Evolutionary conservation across 2,797 vertebrate genomes (phyloP), one percentile per base, ranked within the genome.

Genomic region (Dipus sagitta): DNA sequence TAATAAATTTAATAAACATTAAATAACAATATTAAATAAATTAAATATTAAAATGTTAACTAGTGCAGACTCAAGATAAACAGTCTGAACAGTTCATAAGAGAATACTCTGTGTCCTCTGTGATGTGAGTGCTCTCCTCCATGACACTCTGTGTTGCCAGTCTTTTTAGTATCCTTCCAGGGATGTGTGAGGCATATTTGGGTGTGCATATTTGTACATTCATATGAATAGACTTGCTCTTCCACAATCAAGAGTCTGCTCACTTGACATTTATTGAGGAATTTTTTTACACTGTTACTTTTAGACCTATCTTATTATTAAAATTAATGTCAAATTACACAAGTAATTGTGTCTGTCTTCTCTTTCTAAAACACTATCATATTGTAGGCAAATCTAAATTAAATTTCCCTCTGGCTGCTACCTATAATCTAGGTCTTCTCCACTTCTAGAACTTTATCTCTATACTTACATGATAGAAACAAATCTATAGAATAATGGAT

Each of bases 391-490:
- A 34, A 54, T 77, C 20, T n/a, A n/a, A n/a, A n/a, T n/a, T 87
- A 38, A 54, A 70, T 93, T 92, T 91, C 80, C 80, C 76, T 79
- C 90, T 78, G 60, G 60, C 6, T 13, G 23, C 8, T 3, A 60
- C 38, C 30, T 84, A 62, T 83, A 86, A 85, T 42, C 6, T 30
- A 42, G 54, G 28, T 15, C 34, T 11, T 60, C 2, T 88, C 21
- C 15, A 32, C 82, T 90, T 88, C 77, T 86, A 92, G 89, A 86
- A 84, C 23, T 70, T 96, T 80, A 86, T 70, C n/a, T 77, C n/a
- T 91, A 62, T 2, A 42, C 20, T 92, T 85, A 90, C 17, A 72
- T 76, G 67, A 72, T 80, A 54, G 74, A 94, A 88, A 52, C 30
- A 32, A 68, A 91, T 76, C 54, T 47, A 17, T 32, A 94, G 60